These are phyloP conservation scores for Chelonus insularis DNA, from an alignment of 1,140 invertebrate species.

Conservation along the genomic window DNA sequence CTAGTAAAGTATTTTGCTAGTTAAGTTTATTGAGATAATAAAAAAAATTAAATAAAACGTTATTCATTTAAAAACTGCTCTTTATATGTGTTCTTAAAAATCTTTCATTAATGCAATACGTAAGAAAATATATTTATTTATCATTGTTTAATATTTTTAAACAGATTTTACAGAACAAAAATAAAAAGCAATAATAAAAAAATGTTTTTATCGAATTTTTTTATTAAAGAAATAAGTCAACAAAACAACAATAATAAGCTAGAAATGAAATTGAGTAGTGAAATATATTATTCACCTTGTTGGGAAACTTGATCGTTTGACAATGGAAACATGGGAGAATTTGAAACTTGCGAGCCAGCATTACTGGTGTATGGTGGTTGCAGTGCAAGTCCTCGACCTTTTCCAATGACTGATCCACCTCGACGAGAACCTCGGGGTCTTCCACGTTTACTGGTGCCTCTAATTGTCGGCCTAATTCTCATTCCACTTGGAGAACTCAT, in stretches of 20 bases:
- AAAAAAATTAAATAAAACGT: no score
- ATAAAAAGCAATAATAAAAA: no score
- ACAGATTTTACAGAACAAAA: no score
- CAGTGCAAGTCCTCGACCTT: slow-evolving; percentile 43
- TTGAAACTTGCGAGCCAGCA: slow-evolving; percentile 18
- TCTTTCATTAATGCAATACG: no score
- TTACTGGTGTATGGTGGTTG: slow-evolving; percentile 34
- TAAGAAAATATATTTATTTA: no score
- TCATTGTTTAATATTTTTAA: no score
- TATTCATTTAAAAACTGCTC: no score
- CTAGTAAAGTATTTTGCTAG: no score
- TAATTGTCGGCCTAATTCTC: slow-evolving; percentile 60
- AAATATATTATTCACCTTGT: slow-evolving; percentile 41
- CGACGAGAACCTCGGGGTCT: slow-evolving; percentile 70
- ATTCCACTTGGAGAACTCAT: slow-evolving; percentile 42
- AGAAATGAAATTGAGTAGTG: background rate
- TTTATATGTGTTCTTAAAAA: no score
- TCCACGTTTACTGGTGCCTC: slow-evolving; percentile 68
- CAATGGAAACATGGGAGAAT: slow-evolving; percentile 28
- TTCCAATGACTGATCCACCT: slow-evolving; percentile 51
- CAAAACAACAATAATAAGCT: background rate
- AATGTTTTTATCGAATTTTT: no score
- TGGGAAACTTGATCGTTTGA: slow-evolving; percentile 38
- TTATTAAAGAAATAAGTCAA: no score
- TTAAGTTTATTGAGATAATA: no score